Evolutionary conservation across 2,113 vertebrate species (phyloP).

Genomic region (Scolopax mira): DNA sequence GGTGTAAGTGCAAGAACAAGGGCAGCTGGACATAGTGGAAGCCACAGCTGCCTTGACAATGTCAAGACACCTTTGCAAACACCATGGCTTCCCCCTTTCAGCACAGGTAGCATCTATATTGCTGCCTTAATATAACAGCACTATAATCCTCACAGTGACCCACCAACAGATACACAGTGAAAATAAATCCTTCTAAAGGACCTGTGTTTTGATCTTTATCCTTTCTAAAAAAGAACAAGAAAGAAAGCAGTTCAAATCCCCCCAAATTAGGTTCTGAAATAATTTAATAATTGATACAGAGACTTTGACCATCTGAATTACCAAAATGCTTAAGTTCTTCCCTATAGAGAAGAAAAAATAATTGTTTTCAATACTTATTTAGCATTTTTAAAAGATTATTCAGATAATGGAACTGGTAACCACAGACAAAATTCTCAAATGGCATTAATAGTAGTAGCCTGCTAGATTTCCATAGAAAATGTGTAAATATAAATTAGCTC

Average conservation of each 20-base stretch:
- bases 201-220: background rate
- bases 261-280: background rate
- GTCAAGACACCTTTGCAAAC: background rate
- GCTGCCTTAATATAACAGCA: background rate
- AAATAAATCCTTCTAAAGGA: background rate
- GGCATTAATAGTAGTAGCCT: background rate
- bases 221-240: background rate
- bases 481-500: background rate
- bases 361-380: background rate
- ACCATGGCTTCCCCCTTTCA: background rate
- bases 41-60: background rate
- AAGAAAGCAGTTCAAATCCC: background rate
- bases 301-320: background rate
- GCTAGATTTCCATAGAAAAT: background rate
- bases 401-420: background rate
- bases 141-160: background rate
- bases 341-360: background rate
- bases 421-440: background rate
- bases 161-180: background rate
- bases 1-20: background rate
- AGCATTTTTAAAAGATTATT: background rate
- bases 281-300: background rate
- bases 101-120: background rate
- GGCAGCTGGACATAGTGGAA: background rate
- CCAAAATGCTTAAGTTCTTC: background rate